phyloP scores from a whole-genome alignment of 2,797 vertebrate genomes.

The Rhinogobio ventralis region DNA sequence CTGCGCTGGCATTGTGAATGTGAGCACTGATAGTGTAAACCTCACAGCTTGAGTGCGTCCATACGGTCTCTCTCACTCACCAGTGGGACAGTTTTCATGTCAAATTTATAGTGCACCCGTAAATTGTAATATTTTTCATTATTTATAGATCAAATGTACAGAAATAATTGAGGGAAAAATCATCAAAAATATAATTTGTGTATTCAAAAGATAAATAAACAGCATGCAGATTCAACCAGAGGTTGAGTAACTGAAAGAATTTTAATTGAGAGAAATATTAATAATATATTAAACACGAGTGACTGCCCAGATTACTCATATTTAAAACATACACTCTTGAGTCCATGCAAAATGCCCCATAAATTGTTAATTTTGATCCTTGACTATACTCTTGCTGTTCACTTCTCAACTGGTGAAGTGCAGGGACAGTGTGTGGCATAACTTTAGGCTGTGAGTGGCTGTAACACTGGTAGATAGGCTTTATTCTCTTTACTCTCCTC shows the following conservation, averaged over 20 bases:
- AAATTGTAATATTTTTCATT: not conserved
- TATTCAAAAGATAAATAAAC: not conserved
- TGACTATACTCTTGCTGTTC: not conserved
- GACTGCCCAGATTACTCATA: not conserved
- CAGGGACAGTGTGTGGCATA: conserved; percentile 5
- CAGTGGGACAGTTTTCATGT: not conserved
- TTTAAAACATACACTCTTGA: not conserved
- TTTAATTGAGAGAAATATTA: not conserved
- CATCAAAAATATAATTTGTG: not conserved
- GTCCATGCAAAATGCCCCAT: not conserved
- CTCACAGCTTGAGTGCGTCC: conserved; percentile 14
- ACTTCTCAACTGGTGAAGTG: conserved; percentile 16
- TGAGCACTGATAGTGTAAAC: conserved; percentile 75
- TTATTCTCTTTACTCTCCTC: conserved; percentile 73
- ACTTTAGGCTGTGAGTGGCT: conserved; percentile 38
- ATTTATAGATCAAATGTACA: not conserved
- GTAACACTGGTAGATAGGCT: conserved; percentile 78
- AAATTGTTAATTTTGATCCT: not conserved
- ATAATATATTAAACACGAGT: not conserved
- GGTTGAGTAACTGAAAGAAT: too few species aligned
- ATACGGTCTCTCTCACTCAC: conserved; percentile 15
- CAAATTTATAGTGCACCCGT: not conserved
- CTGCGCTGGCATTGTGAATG: conserved; percentile 86
- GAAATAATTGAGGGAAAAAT: not conserved
- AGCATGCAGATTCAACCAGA: not conserved